Evolutionary conservation across 2,888 invertebrate genomes (phyloP).

Genomic region (Ophioninae sp.): DNA sequence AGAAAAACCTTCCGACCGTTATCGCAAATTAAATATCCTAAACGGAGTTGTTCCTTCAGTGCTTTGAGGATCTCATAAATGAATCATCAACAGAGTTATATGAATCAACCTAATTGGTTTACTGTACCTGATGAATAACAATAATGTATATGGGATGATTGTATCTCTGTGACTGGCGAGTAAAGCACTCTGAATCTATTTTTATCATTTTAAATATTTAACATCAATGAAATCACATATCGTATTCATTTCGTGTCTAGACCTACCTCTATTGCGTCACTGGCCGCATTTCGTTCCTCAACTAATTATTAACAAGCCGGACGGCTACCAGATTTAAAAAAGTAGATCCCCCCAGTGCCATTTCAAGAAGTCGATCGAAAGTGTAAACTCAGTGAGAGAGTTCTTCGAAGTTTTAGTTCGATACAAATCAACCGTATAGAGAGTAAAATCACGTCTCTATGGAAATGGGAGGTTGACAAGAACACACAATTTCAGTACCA

Average conservation of each 20-base stretch:
- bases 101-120: slow-evolving; percentile 28
- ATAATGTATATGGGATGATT: slow-evolving; percentile 8
- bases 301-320: neutral
- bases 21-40: neutral
- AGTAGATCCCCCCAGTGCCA: neutral
- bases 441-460: neutral
- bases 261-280: neutral
- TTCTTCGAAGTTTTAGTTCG: neutral
- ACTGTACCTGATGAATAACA: neutral
- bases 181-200: slow-evolving; percentile 12
- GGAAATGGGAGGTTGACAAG: neutral
- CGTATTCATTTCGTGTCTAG: neutral
- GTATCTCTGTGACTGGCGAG: slow-evolving; percentile 15
- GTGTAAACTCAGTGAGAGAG: neutral
- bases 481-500: neutral
- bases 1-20: neutral
- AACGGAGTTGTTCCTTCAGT: neutral
- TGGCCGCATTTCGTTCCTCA: neutral
- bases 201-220: slow-evolving; percentile 30
- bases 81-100: slow-evolving; percentile 12
- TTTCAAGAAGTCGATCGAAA: neutral
- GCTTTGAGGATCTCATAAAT: slow-evolving; percentile 8
- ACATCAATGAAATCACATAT: slow-evolving; percentile 25
- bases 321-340: neutral
- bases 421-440: neutral